These are phyloP conservation scores for Globodera ellingtonae DNA, from an alignment of 1,140 invertebrate genomes.

Conservation along the genomic window DNA sequence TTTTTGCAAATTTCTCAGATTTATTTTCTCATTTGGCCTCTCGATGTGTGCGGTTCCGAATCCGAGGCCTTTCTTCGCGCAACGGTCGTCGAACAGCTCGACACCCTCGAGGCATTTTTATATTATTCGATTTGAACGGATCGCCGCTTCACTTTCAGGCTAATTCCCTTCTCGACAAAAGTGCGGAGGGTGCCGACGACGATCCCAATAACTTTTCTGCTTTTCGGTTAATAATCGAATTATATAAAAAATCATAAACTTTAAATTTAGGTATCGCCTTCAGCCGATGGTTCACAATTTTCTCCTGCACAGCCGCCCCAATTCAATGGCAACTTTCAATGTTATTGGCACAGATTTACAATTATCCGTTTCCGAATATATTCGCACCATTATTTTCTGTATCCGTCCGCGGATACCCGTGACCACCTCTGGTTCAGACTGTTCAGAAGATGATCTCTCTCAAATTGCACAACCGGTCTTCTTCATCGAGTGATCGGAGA, in stretches of 20 bases:
- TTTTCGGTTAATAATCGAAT: neutral
- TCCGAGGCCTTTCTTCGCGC: neutral
- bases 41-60: slow-evolving; percentile 19
- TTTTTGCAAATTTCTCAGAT: slow-evolving; percentile 9
- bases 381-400: too few species aligned
- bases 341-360: neutral
- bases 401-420: too few species aligned
- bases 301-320: slow-evolving; percentile 10
- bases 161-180: slow-evolving; percentile 18
- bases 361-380: neutral
- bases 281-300: slow-evolving; percentile 25
- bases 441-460: neutral
- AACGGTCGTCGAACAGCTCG: neutral
- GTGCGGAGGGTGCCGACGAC: neutral
- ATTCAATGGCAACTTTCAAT: slow-evolving; percentile 8
- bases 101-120: slow-evolving; percentile 10
- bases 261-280: slow-evolving; percentile 10
- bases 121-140: neutral
- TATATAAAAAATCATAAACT: neutral
- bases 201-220: neutral
- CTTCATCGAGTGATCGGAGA: neutral
- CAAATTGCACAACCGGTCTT: neutral
- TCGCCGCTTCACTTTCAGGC: neutral
- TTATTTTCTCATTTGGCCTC: slow-evolving; percentile 22
- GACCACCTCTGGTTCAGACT: neutral